Evolutionary conservation across 2,797 vertebrate species (phyloP), one percentile per base, ranked within the genome.

Genomic region (Aeoliscus strigatus): DNA sequence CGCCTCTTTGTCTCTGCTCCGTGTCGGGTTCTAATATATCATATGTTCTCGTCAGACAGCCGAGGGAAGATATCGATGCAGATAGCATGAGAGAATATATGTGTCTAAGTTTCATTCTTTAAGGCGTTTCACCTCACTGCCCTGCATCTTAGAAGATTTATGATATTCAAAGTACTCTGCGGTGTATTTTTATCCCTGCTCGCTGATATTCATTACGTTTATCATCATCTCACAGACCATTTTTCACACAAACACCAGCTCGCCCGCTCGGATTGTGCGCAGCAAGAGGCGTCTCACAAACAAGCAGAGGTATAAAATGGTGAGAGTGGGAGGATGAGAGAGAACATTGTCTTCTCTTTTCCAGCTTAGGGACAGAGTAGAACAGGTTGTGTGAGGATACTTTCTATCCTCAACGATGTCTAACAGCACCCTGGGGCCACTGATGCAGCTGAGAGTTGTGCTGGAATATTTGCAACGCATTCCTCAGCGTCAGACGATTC

Each of bases 331-430:
- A 77, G 77, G 82, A 82, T 81, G 69, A 82, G 72, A 82, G 66
- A 64, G 75, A 82, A 81, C 83, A 79, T 79, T 82, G 77, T 82
- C 78, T 82, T 80, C 78, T 79, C 51, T 66, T 70, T 62, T 62
- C 51, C 66, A 73, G 73, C 66, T 68, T 51, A 73, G 70, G 75
- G 74, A 82, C 69, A 63, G 70, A 72, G 62, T 64, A 73, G 73
- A 81, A 77, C 81, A 82, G 79, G 76, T 81, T 82, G 79, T 68
- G 73, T 79, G 72, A 81, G 77, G 75, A 80, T 77, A 77, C 73
- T 70, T 60, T 65, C 69, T 67, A 69, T 76, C 72, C 74, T 70
- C 79, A 83, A 79, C 79, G 64, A 48, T 42, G 66, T 75, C 65
- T 73, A 43, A 66, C 73, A 49, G 56, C 21, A 75, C 77, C 75